A percentile compares a stretch with the other conserved stretches of the same genome.
Evolutionary conservation across 2,113 vertebrate genomes (phyloP).

Genomic region (Eubucco bourcierii): DNA sequence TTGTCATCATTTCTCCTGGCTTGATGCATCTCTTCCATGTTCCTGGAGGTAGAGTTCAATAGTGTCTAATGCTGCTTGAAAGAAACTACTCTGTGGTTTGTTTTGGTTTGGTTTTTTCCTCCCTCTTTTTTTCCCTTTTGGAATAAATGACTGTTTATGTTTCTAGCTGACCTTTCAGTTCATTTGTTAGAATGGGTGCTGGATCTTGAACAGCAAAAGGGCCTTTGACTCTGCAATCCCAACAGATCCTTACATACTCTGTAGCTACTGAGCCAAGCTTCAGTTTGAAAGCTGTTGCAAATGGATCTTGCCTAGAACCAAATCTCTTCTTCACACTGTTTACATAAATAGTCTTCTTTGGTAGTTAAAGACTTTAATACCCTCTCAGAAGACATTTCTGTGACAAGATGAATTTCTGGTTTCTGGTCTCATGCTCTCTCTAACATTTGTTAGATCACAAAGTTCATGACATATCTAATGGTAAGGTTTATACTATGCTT

Average conservation of each 20-base stretch:
- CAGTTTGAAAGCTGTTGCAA: background rate
- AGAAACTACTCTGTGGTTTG: background rate
- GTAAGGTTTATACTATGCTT: constrained; percentile 1
- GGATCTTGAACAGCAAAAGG: constrained; percentile 12
- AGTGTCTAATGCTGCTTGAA: background rate
- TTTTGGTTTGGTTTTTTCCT: background rate
- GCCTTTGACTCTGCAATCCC: background rate
- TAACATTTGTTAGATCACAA: constrained; percentile 20
- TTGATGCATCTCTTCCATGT: background rate
- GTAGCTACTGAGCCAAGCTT: constrained; percentile 22
- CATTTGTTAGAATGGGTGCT: constrained; percentile 37
- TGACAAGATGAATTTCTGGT: constrained; percentile 40
- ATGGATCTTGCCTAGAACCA: background rate
- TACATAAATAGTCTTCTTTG: constrained; percentile 9
- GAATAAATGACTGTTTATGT: constrained; percentile 11
- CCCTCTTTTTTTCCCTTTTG: background rate
- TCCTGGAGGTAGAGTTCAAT: background rate
- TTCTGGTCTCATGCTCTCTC: background rate
- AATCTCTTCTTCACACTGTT: constrained; percentile 15
- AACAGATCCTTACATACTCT: background rate
- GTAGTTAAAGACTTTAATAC: constrained; percentile 21
- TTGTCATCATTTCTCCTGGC: background rate
- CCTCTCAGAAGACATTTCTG: constrained; percentile 22
- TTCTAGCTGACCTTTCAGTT: constrained; percentile 47
- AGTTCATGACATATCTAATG: constrained; percentile 35